These are phyloP conservation scores for Apus apus DNA, from an alignment of 2,113 vertebrate genomes.

Conservation along the genomic window DNA sequence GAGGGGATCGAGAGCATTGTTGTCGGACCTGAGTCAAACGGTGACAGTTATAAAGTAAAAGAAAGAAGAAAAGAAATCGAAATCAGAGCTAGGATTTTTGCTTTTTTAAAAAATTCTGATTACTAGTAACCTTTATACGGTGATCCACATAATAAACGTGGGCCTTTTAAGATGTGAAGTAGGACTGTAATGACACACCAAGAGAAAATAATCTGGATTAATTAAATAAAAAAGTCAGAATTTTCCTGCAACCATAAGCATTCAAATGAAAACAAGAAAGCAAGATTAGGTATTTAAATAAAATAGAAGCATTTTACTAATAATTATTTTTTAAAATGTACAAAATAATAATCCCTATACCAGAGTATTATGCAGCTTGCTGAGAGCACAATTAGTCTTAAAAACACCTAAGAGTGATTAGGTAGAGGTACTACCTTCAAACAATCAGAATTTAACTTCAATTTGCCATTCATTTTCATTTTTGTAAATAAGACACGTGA, in stretches of 20 bases:
- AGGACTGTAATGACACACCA: neutral
- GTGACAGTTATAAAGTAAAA: neutral
- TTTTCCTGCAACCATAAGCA: neutral
- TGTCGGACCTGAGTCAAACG: too few species aligned
- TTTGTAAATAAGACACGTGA: neutral
- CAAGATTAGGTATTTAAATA: neutral
- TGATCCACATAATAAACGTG: neutral
- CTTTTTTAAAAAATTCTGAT: neutral
- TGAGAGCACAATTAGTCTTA: neutral
- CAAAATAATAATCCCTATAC: conserved; percentile 18
- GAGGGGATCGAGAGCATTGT: too few species aligned
- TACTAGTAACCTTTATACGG: neutral
- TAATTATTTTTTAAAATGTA: neutral
- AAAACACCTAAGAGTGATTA: neutral
- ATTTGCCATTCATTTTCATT: neutral
- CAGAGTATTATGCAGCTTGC: conserved; percentile 7
- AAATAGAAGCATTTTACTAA: neutral
- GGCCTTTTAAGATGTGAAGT: neutral
- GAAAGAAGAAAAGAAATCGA: neutral
- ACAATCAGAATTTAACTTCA: neutral
- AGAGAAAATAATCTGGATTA: neutral
- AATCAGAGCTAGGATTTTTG: neutral
- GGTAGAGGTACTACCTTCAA: neutral
- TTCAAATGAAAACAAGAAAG: neutral
- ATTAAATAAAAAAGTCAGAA: neutral